Base-by-base conservation (phyloP, 2,888 invertebrate species). In the Scotopteryx bipunctaria region DNA sequence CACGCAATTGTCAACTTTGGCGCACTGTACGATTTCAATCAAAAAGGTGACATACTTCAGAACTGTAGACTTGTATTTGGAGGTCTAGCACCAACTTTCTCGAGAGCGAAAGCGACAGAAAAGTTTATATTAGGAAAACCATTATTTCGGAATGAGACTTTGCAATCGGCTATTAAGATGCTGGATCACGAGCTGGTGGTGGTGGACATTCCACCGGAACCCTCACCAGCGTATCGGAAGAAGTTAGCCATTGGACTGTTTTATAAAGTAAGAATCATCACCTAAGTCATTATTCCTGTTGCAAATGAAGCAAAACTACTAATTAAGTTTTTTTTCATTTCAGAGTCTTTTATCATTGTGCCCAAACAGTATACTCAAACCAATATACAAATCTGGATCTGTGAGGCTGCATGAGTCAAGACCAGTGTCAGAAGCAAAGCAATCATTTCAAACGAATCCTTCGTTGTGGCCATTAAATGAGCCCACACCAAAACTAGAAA, bases 1-100 rank as follows among this genome's bases (percentile, higher is more conserved):
- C 94, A 94, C 64, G 95, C 95, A 0, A 91, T 94, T 47, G 93
- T 96, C 0, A 94, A 95, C 67, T 94, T 94, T n/a, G 95, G 93
- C 2, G 94, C 94, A 69, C 78, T 93, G 0, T 91, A 93, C 53
- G 91, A 92, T 73, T 62, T 95, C 23, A 38, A 59, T 46, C 66
- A 16, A n/a, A 14, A 17, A 2, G 27, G 48, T 0, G 36, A 61
- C 1, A 44, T 3, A 0, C 63, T 69, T 0, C 32, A 56, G 40
- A 37, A 56, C 35, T 50, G 50, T 1, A 78, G 78, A n/a, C 85
- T 94, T 8, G 91, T 92, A 0, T 93, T 86, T 58, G 94, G 93
- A 8, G 92, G 92, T n/a, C 91, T 94, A 2, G 83, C 86, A 41
- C 66, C 85, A 6, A 60, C 45, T 0, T 83, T 75, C 40, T 57